A percentile compares a stretch with the other conserved stretches of the same genome.
Conservation (phyloP, 2,797 vertebrate species). For the Helarctos malayanus region DNA sequence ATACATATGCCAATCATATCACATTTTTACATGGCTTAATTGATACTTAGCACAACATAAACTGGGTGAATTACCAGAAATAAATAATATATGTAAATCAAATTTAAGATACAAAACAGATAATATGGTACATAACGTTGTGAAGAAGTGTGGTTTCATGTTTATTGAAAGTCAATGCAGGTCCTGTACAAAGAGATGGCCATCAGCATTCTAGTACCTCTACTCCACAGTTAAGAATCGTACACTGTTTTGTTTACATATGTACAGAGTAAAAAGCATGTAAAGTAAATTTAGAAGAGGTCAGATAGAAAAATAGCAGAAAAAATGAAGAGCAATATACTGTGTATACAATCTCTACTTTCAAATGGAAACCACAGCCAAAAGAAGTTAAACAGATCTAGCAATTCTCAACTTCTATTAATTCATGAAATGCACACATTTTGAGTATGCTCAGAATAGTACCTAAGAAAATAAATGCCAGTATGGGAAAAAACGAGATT, state of each 20-base stretch:
- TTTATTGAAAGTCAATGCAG: constrained; percentile 89
- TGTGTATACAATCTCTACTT: constrained; percentile 75
- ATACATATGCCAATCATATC: constrained; percentile 93
- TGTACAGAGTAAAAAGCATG: constrained; percentile 92
- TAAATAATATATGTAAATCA: constrained; percentile 96
- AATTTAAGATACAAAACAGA: constrained; percentile 92
- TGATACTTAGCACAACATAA: constrained; percentile 91
- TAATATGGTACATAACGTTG: constrained; percentile 92
- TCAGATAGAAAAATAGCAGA: constrained; percentile 88
- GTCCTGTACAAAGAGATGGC: constrained; percentile 97
- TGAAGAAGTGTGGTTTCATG: constrained; percentile 91
- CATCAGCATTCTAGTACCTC: constrained; percentile 92
- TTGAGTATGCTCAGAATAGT: constrained; percentile 51
- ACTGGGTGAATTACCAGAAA: constrained; percentile 94
- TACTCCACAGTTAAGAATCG: constrained; percentile 93
- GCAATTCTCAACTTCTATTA: constrained; percentile 53
- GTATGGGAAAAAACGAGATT: constrained; percentile 9
- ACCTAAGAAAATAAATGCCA: constrained; percentile 59
- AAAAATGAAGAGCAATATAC: constrained; percentile 90
- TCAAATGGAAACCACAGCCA: constrained; percentile 78
- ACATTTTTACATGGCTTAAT: constrained; percentile 94
- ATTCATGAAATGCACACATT: constrained; percentile 63
- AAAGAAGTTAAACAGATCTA: constrained; percentile 78
- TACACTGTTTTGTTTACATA: constrained; percentile 96
- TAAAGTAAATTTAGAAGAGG: constrained; percentile 86